These are phyloP conservation scores for Lacanobia oleracea DNA, from an alignment of 2,888 invertebrate species.

Conservation along the genomic window DNA sequence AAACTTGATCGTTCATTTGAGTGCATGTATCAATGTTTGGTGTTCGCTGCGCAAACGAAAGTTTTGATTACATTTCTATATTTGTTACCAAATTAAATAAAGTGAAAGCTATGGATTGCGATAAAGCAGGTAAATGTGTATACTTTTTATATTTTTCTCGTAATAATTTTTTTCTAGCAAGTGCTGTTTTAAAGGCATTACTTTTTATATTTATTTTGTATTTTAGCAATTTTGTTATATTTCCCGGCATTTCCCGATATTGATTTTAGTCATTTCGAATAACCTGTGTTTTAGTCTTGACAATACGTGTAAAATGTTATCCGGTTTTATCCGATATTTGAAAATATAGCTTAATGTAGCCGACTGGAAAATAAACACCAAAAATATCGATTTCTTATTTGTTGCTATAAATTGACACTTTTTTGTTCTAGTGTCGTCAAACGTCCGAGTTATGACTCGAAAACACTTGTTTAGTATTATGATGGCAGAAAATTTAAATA, in stretches of 20 bases:
- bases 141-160: too few relatives aligned
- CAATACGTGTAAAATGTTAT: slow-evolving; percentile 8
- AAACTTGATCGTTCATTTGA: too few relatives aligned
- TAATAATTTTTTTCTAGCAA: background rate
- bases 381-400: slow-evolving; percentile 3
- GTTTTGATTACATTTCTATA: too few relatives aligned
- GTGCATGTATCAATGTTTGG: too few relatives aligned
- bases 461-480: too few relatives aligned
- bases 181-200: slow-evolving; percentile 2
- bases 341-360: slow-evolving; percentile 6
- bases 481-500: slow-evolving; percentile 5
- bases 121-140: slow-evolving; percentile 1
- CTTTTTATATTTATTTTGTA: too few relatives aligned
- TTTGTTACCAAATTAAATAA: background rate
- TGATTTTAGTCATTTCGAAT: background rate
- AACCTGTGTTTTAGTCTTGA: background rate
- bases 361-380: slow-evolving; percentile 3
- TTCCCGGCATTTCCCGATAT: slow-evolving; percentile 10
- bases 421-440: slow-evolving; percentile 3
- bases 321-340: slow-evolving; percentile 5
- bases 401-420: slow-evolving; percentile 1
- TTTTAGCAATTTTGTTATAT: background rate
- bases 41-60: too few relatives aligned
- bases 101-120: slow-evolving; percentile 1
- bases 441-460: slow-evolving; percentile 1